These are phyloP conservation scores for Caenorhabditis inopinata DNA, from an alignment of 1,140 invertebrate species.

Conservation along the genomic window DNA sequence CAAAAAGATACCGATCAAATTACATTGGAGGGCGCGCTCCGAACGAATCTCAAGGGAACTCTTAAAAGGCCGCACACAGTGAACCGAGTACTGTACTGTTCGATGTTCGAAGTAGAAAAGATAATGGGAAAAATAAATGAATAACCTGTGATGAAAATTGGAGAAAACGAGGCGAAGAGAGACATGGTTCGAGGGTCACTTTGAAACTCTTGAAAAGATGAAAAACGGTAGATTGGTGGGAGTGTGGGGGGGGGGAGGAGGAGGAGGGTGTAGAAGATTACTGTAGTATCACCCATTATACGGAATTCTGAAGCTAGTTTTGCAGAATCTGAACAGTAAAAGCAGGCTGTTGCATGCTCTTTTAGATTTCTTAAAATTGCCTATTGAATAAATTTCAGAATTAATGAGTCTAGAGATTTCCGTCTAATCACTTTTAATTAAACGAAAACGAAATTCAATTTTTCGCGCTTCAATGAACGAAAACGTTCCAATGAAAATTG, in stretches of 20 bases:
- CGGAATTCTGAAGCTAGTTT: neutral
- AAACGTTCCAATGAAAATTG: too few relatives aligned
- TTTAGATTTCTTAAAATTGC: too few relatives aligned
- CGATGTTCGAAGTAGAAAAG: neutral
- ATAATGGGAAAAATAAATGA: conserved; percentile 7
- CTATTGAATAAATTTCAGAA: too few relatives aligned
- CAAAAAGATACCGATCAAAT: conserved; percentile 27
- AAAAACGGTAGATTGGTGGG: neutral
- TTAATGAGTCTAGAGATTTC: too few relatives aligned
- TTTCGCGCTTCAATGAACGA: too few relatives aligned
- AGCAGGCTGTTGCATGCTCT: too few relatives aligned
- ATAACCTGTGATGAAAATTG: neutral
- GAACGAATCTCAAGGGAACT: neutral
- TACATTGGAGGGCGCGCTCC: neutral
- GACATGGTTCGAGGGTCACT: neutral
- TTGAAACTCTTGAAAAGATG: conserved; percentile 3
- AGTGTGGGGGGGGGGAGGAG: too few relatives aligned
- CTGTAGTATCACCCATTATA: too few relatives aligned
- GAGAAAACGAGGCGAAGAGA: neutral
- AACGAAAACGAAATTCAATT: too few relatives aligned
- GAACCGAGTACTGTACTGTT: neutral
- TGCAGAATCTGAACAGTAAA: too few relatives aligned
- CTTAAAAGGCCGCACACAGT: neutral
- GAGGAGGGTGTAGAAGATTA: too few relatives aligned
- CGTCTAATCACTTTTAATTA: too few relatives aligned